phyloP scores from a whole-genome alignment of 2,113 vertebrate species.

The Corythornis cristatus region DNA sequence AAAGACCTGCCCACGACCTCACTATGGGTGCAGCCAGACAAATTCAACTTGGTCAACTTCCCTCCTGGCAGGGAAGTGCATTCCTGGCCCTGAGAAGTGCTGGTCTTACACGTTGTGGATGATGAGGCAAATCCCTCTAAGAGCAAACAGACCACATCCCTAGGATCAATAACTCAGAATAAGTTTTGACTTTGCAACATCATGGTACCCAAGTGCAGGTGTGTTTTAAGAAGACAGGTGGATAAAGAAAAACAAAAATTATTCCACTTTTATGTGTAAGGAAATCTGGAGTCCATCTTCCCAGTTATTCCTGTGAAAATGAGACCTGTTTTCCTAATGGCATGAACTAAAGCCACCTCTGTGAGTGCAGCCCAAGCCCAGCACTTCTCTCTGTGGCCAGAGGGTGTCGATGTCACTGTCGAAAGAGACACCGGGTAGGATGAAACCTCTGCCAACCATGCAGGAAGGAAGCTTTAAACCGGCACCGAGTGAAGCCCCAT shows the following conservation, averaged over 20 bases:
- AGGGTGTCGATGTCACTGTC: fast-evolving
- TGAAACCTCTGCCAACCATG: not conserved
- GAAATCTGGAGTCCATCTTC: not conserved
- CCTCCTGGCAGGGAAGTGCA: not conserved
- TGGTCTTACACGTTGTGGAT: not conserved
- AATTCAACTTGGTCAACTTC: not conserved
- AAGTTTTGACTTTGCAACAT: not conserved
- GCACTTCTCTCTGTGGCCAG: fast-evolving
- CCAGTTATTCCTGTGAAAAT: not conserved
- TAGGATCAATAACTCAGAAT: not conserved
- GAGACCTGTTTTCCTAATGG: not conserved
- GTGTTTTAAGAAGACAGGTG: not conserved
- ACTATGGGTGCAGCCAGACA: not conserved
- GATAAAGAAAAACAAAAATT: not conserved
- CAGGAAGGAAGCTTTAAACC: slow-evolving; percentile 7
- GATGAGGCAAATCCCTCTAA: not conserved
- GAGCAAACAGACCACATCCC: not conserved
- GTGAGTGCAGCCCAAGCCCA: not conserved
- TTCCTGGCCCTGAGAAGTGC: not conserved
- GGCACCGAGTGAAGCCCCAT: not conserved
- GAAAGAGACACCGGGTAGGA: not conserved
- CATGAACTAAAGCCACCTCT: not conserved
- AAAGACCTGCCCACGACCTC: not conserved
- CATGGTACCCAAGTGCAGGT: not conserved
- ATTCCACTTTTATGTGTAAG: not conserved